A percentile compares a stretch with the other conserved stretches of the same genome.
Evolutionary conservation across 1,140 invertebrate genomes (phyloP).

Genomic region (Leptinotarsa lineolata): DNA sequence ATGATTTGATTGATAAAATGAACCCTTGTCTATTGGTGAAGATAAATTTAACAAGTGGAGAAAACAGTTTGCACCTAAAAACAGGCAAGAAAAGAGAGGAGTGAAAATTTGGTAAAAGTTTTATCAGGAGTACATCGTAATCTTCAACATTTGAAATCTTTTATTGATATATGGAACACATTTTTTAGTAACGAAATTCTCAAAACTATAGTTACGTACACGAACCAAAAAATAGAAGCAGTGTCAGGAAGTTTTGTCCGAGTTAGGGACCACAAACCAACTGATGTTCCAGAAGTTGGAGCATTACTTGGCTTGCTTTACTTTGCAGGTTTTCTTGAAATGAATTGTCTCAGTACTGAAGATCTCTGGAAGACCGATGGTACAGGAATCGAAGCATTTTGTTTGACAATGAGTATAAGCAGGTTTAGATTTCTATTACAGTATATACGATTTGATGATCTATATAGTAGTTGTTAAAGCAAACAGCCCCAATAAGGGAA

Average conservation of each 20-base stretch:
- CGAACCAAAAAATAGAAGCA: conserved; percentile 27
- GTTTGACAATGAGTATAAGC: conserved; percentile 45
- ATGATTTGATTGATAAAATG: no score
- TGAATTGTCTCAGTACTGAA: background rate
- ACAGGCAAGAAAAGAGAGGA: no score
- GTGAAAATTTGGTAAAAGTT: background rate
- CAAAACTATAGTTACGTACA: conserved; percentile 2
- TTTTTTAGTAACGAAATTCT: conserved; percentile 18
- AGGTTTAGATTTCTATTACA: conserved; percentile 49
- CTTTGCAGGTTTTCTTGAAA: background rate
- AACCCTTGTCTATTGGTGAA: no score
- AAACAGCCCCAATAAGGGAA: no score
- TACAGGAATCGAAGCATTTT: conserved; percentile 48
- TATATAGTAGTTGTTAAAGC: no score
- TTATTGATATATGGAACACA: conserved; percentile 6
- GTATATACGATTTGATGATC: conserved; percentile 17
- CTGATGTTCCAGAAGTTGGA: background rate
- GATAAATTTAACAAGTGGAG: no score
- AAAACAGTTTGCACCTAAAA: no score
- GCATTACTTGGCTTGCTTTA: background rate
- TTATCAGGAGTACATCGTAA: background rate
- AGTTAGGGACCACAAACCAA: conserved; percentile 30
- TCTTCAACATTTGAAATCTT: background rate
- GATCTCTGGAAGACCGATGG: conserved; percentile 45
- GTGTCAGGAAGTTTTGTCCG: no score